Conservation (phyloP, 1,140 invertebrate genomes). For the Penaeus vannamei region DNA sequence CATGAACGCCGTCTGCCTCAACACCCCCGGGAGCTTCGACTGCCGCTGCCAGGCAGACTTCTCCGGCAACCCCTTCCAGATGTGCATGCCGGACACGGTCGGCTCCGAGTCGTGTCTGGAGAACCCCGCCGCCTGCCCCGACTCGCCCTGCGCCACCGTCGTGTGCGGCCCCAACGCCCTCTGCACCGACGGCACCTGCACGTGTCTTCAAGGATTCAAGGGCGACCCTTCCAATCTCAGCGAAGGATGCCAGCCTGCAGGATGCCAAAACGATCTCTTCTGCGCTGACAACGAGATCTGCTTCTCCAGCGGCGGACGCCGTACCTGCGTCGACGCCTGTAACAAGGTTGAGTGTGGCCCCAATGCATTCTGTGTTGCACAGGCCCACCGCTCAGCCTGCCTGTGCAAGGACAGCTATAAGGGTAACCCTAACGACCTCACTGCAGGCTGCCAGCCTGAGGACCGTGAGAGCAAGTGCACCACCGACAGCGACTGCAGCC, state of each 20-base stretch:
- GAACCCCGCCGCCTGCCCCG: slow-evolving; percentile 81
- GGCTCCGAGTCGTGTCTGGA: slow-evolving; percentile 75
- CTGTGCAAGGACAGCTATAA: slow-evolving; percentile 85
- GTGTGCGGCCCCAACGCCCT: slow-evolving; percentile 86
- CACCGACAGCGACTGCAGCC: slow-evolving; percentile 80
- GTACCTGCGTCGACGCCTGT: slow-evolving; percentile 89
- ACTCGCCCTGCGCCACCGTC: slow-evolving; percentile 81
- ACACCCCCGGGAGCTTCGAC: slow-evolving; percentile 88
- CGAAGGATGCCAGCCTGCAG: slow-evolving; percentile 80
- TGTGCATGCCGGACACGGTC: slow-evolving; percentile 77
- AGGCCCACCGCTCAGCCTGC: slow-evolving; percentile 87
- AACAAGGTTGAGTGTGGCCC: slow-evolving; percentile 90
- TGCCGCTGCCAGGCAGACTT: slow-evolving; percentile 87
- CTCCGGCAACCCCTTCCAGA: slow-evolving; percentile 87
- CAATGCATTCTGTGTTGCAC: slow-evolving; percentile 87
- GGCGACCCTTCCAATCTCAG: slow-evolving; percentile 83
- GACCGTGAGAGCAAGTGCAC: slow-evolving; percentile 77
- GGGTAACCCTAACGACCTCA: slow-evolving; percentile 85
- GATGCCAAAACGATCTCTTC: slow-evolving; percentile 84
- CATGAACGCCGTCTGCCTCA: slow-evolving; percentile 88
- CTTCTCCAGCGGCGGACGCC: slow-evolving; percentile 78
- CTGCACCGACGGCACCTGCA: slow-evolving; percentile 84
- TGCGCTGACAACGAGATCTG: slow-evolving; percentile 88
- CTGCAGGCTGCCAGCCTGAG: slow-evolving; percentile 82
- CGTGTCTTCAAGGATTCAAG: slow-evolving; percentile 83